These are phyloP conservation scores for Propithecus coquereli DNA, from an alignment of 2,113 vertebrate species.

Conservation along the genomic window DNA sequence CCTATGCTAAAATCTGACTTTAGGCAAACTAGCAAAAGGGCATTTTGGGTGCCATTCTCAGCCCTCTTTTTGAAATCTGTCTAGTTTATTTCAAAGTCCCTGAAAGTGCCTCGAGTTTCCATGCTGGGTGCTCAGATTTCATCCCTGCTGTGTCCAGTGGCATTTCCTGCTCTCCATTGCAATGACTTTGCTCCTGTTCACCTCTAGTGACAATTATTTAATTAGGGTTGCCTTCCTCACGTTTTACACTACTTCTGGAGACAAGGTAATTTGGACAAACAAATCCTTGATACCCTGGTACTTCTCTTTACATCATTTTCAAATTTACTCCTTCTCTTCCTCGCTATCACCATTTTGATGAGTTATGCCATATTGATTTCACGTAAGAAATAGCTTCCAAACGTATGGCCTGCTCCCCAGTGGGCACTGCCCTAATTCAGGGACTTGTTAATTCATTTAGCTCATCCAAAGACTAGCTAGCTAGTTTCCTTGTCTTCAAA, in stretches of 20 bases:
- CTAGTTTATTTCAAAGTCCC: neutral
- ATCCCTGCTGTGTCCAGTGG: neutral
- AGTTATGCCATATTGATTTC: neutral
- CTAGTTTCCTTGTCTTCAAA: neutral
- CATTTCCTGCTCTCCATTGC: neutral
- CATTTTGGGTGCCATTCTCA: neutral
- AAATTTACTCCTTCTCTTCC: neutral
- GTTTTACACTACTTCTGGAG: neutral
- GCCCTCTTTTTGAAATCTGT: neutral
- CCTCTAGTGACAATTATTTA: neutral
- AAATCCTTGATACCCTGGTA: neutral
- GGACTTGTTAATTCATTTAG: neutral
- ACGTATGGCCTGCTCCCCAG: neutral
- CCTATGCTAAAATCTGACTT: neutral
- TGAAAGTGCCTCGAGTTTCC: neutral
- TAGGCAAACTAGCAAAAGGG: neutral
- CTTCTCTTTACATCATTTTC: neutral
- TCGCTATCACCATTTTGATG: neutral
- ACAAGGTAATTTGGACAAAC: neutral
- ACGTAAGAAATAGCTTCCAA: neutral
- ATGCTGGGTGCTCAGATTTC: neutral
- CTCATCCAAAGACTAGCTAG: neutral
- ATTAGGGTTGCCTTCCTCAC: neutral
- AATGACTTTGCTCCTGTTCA: neutral
- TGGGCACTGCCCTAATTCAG: neutral